A percentile compares a stretch with the other conserved stretches of the same genome.
These are phyloP conservation scores for Neoniphon sammara DNA, from an alignment of 2,797 vertebrate species.

Conservation along the genomic window DNA sequence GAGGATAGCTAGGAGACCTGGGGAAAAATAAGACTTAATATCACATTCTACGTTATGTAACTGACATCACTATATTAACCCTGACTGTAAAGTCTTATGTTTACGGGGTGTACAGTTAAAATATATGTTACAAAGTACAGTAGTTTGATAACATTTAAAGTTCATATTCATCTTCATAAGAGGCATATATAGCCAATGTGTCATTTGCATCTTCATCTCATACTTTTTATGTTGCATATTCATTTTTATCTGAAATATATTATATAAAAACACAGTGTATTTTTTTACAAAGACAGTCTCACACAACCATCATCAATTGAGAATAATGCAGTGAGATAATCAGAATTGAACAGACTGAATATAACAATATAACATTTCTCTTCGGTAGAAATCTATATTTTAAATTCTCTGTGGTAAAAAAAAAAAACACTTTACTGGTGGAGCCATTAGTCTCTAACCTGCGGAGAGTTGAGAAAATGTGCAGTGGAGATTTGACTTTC, in stretches of 20 bases:
- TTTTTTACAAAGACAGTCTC: too few relatives aligned
- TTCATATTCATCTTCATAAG: too few relatives aligned
- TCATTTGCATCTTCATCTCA: too few relatives aligned
- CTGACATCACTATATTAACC: background rate
- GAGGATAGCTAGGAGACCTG: constrained; percentile 93
- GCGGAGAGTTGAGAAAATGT: constrained; percentile 92
- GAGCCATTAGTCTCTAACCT: constrained; percentile 75
- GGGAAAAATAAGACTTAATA: background rate
- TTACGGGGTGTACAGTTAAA: too few relatives aligned
- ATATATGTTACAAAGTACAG: too few relatives aligned
- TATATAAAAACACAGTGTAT: too few relatives aligned
- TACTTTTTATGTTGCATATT: too few relatives aligned
- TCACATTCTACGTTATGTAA: background rate
- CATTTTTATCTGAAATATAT: too few relatives aligned
- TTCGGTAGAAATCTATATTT: background rate
- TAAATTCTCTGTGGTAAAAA: background rate
- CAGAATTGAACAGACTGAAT: background rate
- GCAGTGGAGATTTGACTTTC: constrained; percentile 91
- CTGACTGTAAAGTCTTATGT: too few relatives aligned
- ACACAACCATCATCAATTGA: too few relatives aligned
- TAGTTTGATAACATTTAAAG: too few relatives aligned
- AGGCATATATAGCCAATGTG: too few relatives aligned
- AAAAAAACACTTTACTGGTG: background rate
- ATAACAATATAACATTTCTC: background rate
- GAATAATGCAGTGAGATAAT: background rate